Base-by-base conservation (phyloP, 2,797 vertebrate species). In the Zenarchopterus dispar region DNA sequence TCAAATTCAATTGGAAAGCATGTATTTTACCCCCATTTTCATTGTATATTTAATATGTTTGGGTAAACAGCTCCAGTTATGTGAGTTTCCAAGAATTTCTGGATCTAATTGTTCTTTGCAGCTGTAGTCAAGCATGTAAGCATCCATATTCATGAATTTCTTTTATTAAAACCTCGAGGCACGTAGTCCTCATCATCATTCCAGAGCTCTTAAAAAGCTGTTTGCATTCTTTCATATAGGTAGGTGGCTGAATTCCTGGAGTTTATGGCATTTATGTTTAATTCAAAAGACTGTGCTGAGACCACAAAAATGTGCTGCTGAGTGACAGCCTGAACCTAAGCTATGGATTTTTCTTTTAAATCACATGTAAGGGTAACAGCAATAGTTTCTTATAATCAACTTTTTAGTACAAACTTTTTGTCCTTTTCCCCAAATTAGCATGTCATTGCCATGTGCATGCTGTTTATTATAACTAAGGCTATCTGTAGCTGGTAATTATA, bases 171-270 rank as follows among this genome's bases (percentile, higher is more conserved):
- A 31, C 23, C 24, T 51, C 31, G 21, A 23, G 13, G 36, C 36
- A 15, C 16, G 36, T 7, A 16, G 17, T 50, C 23, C 21, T 49
- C 43, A 42, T 43, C 13, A 22, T 62, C 18, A n/a, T 15, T 33
- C 39, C 39, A 23, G 16, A 56, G 43, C 15, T 17, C 26, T 55
- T 61, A 67, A 56, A 28, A 9, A 1, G 33, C 19, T 60, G 58
- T 65, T 73, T 67, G 36, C 47, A 62, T 67, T 60, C 18, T 65
- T 75, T 61, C 62, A 59, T 58, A 60, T 4, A 41, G 65, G 16
- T 44, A 22, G 52, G 47, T 50, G 47, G 42, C 21, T 75, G n/a
- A 63, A 71, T 18, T 77, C 16, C 10, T 42, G 17, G 47, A 60
- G 9, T 45, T 33, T 67, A 46, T 48, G 48, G n/a, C 41, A 62